phyloP scores from a whole-genome alignment of 2,888 invertebrate species.

The Plagodis pulveraria region DNA sequence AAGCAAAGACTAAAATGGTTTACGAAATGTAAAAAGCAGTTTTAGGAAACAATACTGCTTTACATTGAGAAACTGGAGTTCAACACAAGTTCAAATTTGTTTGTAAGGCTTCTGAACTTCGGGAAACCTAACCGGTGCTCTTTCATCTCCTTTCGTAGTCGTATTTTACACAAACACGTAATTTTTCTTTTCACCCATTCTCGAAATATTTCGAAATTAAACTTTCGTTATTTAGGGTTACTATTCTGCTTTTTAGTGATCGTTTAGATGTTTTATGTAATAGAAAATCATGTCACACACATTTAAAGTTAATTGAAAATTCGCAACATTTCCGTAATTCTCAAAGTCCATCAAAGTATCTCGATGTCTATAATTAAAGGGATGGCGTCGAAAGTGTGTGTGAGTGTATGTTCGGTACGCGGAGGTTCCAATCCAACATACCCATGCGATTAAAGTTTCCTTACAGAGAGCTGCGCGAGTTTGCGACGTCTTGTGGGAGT shows the following conservation, averaged over 20 bases:
- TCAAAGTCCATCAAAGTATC: constrained; percentile 51
- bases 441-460: constrained; percentile 75
- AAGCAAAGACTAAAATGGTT: constrained; percentile 30
- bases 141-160: constrained; percentile 58
- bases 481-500: constrained; percentile 74
- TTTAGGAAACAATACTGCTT: constrained; percentile 51
- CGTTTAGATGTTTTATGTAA: background rate
- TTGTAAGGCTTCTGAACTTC: constrained; percentile 70
- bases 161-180: constrained; percentile 39
- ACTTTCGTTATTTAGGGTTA: background rate
- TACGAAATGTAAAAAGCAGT: constrained; percentile 50
- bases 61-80: constrained; percentile 61
- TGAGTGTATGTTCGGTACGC: constrained; percentile 36
- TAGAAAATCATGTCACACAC: constrained; percentile 7
- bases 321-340: constrained; percentile 30
- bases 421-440: constrained; percentile 52
- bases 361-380: constrained; percentile 67
- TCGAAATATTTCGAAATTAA: constrained; percentile 12
- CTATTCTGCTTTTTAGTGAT: background rate
- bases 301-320: constrained; percentile 21
- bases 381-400: constrained; percentile 48
- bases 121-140: constrained; percentile 60
- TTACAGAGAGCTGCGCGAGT: constrained; percentile 60
- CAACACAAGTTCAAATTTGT: constrained; percentile 56
- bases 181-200: constrained; percentile 20